Base-by-base conservation (phyloP, 2,797 vertebrate genomes). In the Sebastes cheni region DNA sequence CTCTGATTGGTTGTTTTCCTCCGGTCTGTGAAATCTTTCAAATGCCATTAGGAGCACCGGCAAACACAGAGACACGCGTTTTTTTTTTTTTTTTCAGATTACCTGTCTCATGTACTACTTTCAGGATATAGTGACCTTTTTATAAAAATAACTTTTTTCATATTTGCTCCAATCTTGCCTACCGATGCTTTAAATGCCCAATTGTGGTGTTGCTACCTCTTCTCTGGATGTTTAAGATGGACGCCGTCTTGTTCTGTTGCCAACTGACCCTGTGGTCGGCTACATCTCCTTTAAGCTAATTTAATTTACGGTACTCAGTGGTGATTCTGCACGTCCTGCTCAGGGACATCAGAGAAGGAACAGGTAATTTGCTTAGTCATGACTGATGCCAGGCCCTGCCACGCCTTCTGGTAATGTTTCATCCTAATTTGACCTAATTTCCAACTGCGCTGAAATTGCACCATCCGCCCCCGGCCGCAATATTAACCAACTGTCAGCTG, bases 351-450 rank as follows among this genome's bases (percentile, higher is more conserved):
- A 64, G n/a, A 69, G 61, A 79, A 81, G 66, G 72, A 72, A 83
- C 52, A 62, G 70, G 55, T 79, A 13, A 74, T 80, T 78, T 84
- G 74, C 79, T 81, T 67, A 71, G 77, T 83, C 84, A 68, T 61
- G 81, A 54, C 42, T 62, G 59, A 78, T 64, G 18, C 27, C 67
- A 42, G 85, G 29, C 67, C 29, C 61, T 5, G 30, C 64, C 77
- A 79, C 78, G 61, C 83, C 80, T 87, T 67, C 72, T 81, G 80
- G 59, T 82, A 61, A 81, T 61, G 74, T 77, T 84, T 76, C 50
- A 46, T 73, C 56, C 58, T 87, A 70, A 68, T 90, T 74, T 88
- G 85, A 91, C 88, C 84, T 90, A 6, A 69, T 88, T 88, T 88
- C 59, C 72, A 59, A 29, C 52, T n/a, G 14, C 0, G 71, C 78